Conservation (phyloP, 2,113 vertebrate genomes). For the Vulpes vulpes region DNA sequence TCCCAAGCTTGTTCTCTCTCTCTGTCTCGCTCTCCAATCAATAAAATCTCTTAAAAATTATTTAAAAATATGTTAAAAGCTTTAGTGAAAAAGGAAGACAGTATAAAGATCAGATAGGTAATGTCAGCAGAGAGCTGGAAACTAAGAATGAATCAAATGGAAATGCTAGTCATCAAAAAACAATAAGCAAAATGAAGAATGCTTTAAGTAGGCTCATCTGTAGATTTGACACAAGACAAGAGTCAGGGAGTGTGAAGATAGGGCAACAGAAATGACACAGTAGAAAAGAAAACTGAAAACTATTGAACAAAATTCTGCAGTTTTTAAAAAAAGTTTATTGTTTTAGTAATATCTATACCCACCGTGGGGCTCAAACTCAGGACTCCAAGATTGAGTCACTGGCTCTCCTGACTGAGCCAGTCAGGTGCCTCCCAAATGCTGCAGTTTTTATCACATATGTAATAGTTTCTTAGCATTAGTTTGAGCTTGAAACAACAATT, state of each 20-base stretch:
- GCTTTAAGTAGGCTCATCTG: background rate
- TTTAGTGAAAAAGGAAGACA: constrained; percentile 36
- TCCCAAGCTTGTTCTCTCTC: too few species aligned
- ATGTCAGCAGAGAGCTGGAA: constrained; percentile 9
- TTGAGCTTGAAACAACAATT: background rate
- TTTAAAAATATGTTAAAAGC: background rate
- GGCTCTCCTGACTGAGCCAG: background rate
- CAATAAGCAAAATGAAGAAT: background rate
- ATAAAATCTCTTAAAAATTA: too few species aligned
- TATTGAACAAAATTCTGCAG: background rate
- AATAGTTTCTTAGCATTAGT: background rate
- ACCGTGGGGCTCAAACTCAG: background rate
- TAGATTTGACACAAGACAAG: constrained; percentile 19
- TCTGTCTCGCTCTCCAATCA: too few species aligned
- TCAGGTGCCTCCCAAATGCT: background rate
- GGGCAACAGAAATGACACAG: background rate
- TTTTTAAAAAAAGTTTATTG: background rate
- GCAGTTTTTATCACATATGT: constrained; percentile 1
- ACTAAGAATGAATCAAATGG: constrained; percentile 14
- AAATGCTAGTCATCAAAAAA: constrained; percentile 51
- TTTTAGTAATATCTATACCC: background rate
- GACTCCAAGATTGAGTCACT: background rate
- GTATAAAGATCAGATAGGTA: background rate
- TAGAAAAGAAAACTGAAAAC: background rate
- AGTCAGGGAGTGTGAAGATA: background rate